Evolutionary conservation across 2,113 vertebrate genomes (phyloP).

Genomic region (Psammodynastes pulverulentus): DNA sequence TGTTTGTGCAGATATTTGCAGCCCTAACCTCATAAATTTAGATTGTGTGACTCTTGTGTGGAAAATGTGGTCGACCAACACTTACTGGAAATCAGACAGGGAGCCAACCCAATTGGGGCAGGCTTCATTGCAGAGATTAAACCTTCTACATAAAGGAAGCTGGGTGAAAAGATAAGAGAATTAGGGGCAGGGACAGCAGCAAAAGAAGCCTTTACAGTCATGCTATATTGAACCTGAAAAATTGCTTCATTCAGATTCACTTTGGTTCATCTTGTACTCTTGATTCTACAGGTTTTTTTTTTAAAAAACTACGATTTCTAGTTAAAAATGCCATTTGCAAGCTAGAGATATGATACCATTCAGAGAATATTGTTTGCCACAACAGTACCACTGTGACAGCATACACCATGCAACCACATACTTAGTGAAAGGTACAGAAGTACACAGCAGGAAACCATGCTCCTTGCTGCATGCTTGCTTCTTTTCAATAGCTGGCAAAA

Average conservation of each 20-base stretch:
- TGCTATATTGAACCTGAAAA: neutral
- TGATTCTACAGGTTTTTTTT: neutral
- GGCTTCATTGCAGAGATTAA: neutral
- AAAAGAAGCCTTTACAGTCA: neutral
- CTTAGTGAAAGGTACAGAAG: constrained; percentile 7
- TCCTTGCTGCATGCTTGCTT: constrained; percentile 45
- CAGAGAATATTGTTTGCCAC: neutral
- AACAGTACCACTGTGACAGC: neutral
- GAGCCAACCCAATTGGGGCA: neutral
- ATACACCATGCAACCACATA: neutral
- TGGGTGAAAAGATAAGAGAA: neutral
- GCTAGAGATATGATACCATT: neutral
- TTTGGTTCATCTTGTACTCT: neutral
- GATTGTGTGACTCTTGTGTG: neutral
- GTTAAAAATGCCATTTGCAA: neutral
- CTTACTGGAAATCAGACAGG: neutral
- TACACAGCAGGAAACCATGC: constrained; percentile 53
- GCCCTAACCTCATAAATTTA: neutral
- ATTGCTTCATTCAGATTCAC: neutral
- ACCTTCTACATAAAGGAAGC: neutral
- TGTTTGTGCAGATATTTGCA: neutral
- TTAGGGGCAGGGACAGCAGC: neutral
- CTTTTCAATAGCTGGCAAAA: constrained; percentile 58
- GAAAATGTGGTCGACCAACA: neutral
- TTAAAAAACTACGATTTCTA: neutral